These are phyloP conservation scores for Eupelmus urozonus DNA, from an alignment of 2,888 invertebrate species.

Conservation along the genomic window DNA sequence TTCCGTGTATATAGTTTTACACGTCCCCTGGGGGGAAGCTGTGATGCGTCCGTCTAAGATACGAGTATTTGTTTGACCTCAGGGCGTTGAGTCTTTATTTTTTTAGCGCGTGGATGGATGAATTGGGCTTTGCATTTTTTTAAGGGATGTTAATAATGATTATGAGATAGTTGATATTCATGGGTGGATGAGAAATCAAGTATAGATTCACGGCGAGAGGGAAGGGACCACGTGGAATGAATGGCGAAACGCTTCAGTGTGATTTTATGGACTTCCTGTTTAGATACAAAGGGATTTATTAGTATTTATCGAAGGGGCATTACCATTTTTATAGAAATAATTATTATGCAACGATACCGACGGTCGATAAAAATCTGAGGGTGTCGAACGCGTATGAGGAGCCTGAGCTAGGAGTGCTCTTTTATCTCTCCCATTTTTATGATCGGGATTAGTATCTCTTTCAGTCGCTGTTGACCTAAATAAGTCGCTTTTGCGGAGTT, in stretches of 20 bases:
- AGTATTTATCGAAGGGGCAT: conserved; percentile 1
- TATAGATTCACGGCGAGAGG: too few species aligned
- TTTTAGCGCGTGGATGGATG: neutral
- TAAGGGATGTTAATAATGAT: too few species aligned
- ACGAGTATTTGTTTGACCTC: conserved; percentile 9
- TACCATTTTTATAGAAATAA: conserved; percentile 15
- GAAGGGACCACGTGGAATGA: too few species aligned
- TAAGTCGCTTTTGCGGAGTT: too few species aligned
- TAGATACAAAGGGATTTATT: too few species aligned
- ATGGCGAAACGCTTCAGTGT: too few species aligned
- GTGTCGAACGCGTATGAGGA: neutral
- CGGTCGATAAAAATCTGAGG: too few species aligned
- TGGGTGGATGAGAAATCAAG: too few species aligned
- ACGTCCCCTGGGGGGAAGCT: conserved; percentile 8
- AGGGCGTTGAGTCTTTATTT: neutral
- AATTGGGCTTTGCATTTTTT: neutral
- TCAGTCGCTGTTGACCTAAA: too few species aligned
- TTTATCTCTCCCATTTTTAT: neutral
- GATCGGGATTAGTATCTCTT: neutral
- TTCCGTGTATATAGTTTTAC: conserved; percentile 30
- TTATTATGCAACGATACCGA: neutral
- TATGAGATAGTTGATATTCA: too few species aligned
- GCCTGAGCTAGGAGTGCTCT: neutral
- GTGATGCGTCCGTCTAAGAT: neutral
- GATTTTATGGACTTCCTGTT: too few species aligned